These are phyloP conservation scores for Vidua chalybeata DNA, from an alignment of 2,113 vertebrate genomes.

Conservation along the genomic window DNA sequence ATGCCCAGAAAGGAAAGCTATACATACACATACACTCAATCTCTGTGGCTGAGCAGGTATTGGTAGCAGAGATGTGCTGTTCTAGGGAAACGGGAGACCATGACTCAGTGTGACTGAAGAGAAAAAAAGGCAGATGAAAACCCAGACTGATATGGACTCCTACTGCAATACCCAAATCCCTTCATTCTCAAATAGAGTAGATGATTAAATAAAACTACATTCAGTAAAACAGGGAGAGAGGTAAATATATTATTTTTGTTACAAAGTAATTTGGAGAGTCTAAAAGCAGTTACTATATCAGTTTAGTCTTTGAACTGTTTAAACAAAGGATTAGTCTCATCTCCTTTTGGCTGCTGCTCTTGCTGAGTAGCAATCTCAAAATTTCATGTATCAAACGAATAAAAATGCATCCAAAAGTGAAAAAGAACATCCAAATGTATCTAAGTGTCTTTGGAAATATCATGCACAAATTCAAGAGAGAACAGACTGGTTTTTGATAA, in stretches of 20 bases:
- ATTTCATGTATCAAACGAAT: background rate
- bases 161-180: background rate
- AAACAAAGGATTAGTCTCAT: background rate
- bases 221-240: background rate
- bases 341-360: background rate
- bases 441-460: background rate
- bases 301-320: background rate
- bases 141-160: background rate
- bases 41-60: background rate
- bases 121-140: background rate
- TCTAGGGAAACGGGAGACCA: background rate
- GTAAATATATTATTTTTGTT: background rate
- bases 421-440: background rate
- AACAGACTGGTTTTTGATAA: background rate
- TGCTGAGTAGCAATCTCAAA: background rate
- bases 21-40: background rate
- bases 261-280: background rate
- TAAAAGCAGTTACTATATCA: background rate
- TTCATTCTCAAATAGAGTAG: background rate
- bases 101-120: background rate
- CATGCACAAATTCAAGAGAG: background rate
- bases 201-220: background rate
- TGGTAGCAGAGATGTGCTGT: background rate
- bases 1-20: background rate
- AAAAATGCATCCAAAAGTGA: background rate